Percentiles rank a stretch among this genome's conserved stretches.
Conservation (phyloP, 2,888 invertebrate species). For the Heliconius ismenius region DNA sequence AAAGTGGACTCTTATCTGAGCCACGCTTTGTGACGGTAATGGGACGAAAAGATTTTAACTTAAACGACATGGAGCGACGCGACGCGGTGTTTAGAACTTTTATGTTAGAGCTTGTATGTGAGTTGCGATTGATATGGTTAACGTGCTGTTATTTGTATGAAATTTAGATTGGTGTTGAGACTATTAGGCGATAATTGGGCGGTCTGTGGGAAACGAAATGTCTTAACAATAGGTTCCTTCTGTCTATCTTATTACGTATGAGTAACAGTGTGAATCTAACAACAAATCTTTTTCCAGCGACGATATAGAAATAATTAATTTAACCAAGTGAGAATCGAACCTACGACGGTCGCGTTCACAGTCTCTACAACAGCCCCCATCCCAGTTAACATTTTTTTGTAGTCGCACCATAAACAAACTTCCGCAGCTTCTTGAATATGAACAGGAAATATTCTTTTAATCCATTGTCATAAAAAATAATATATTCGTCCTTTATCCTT, state of each 20-base stretch:
- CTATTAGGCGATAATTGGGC: too few relatives aligned
- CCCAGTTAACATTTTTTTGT: background rate
- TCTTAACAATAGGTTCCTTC: too few relatives aligned
- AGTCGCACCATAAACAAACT: slow-evolving; percentile 4
- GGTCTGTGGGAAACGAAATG: too few relatives aligned
- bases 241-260: too few relatives aligned
- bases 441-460: slow-evolving; percentile 33
- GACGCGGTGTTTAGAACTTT: slow-evolving; percentile 15
- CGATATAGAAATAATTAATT: too few relatives aligned
- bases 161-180: too few relatives aligned
- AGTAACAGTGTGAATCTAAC: too few relatives aligned
- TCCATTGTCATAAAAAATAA: slow-evolving; percentile 34
- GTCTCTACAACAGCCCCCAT: background rate
- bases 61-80: slow-evolving; percentile 9
- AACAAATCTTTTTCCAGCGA: too few relatives aligned
- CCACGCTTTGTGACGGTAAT: slow-evolving; percentile 33
- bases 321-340: background rate
- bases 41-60: slow-evolving; percentile 25
- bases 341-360: background rate
- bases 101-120: background rate
- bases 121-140: background rate
- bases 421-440: slow-evolving; percentile 12
- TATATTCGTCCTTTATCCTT: slow-evolving; percentile 28
- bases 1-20: slow-evolving; percentile 33
- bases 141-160: too few relatives aligned